Percentiles rank a stretch among this genome's conserved stretches.
phyloP scores from a whole-genome alignment of 1,140 invertebrate genomes.

The Chironomus tepperi region DNA sequence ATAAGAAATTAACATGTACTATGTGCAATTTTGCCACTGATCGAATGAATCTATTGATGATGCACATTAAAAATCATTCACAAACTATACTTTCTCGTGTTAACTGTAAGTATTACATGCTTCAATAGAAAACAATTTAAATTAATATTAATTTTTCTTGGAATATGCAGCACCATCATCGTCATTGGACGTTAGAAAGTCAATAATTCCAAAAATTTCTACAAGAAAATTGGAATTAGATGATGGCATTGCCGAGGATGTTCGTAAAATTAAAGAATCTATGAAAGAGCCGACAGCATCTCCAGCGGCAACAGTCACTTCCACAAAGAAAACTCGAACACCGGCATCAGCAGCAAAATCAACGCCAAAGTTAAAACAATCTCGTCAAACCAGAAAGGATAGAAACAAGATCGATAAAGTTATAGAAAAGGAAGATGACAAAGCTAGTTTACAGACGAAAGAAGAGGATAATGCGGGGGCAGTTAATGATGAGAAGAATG shows the following conservation, averaged over 20 bases:
- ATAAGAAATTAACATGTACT: conserved; percentile 51
- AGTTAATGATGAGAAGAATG: neutral
- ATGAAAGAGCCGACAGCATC: neutral
- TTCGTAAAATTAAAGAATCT: conserved; percentile 18
- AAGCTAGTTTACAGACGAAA: too few relatives aligned
- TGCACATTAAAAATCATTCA: conserved; percentile 56
- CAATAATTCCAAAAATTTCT: conserved; percentile 27
- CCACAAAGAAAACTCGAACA: neutral
- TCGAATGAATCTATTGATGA: conserved; percentile 57
- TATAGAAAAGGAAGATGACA: too few relatives aligned
- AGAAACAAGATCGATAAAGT: too few relatives aligned
- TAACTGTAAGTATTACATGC: neutral
- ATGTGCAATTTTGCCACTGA: conserved; percentile 53
- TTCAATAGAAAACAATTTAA: neutral
- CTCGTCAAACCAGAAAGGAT: neutral
- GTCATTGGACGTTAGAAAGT: neutral
- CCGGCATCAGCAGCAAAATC: neutral
- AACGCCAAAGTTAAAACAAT: neutral
- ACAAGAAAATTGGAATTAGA: neutral
- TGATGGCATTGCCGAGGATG: neutral
- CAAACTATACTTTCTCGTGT: neutral
- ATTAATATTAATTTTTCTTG: neutral
- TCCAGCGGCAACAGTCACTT: neutral
- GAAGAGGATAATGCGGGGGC: too few relatives aligned
- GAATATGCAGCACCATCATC: neutral